A percentile compares a stretch with the other conserved stretches of the same genome.
These are phyloP conservation scores for Mesochorus sp. DNA, from an alignment of 2,888 invertebrate species.

Conservation along the genomic window DNA sequence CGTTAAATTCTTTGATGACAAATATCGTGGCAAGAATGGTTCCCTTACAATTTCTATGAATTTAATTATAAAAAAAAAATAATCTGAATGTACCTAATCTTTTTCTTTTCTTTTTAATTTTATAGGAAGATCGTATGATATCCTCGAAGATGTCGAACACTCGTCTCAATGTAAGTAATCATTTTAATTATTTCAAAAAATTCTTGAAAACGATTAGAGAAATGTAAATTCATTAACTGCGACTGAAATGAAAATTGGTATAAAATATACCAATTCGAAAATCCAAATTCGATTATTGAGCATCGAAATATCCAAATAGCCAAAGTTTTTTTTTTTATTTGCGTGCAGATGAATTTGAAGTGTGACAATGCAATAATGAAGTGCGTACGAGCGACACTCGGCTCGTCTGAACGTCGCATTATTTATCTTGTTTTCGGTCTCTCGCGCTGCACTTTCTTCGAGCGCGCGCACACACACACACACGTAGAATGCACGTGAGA, in stretches of 20 bases:
- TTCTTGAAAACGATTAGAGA: too few species aligned
- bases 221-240: too few species aligned
- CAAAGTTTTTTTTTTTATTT: neutral
- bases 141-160: too few species aligned
- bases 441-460: slow-evolving; percentile 15
- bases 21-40: too few species aligned
- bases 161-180: too few species aligned
- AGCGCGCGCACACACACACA: neutral
- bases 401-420: slow-evolving; percentile 8
- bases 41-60: too few species aligned
- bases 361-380: slow-evolving; percentile 30
- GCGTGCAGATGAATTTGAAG: neutral
- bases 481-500: slow-evolving; percentile 11
- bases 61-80: neutral
- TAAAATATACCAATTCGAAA: too few species aligned
- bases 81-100: neutral
- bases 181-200: too few species aligned
- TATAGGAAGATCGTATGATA: too few species aligned
- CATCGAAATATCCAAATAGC: slow-evolving; percentile 16
- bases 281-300: neutral
- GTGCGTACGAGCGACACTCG: slow-evolving; percentile 38
- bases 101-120: neutral
- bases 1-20: too few species aligned
- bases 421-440: slow-evolving; percentile 37
- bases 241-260: too few species aligned